Evolutionary conservation across 2,888 invertebrate genomes (phyloP).

Genomic region (Pachycephus smyrnensis): DNA sequence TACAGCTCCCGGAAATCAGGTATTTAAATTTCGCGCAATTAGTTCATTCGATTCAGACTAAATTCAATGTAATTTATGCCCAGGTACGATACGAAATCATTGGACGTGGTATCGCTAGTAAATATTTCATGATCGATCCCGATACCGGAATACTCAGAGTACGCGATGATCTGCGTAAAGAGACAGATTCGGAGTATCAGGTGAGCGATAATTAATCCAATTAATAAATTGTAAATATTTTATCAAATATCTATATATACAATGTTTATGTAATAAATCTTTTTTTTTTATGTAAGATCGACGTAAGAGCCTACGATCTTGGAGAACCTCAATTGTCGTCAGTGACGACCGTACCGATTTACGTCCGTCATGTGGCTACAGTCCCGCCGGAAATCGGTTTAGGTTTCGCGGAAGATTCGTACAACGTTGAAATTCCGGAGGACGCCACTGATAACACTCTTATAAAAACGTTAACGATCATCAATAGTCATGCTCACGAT

Average conservation of each 20-base stretch:
- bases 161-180: slow-evolving; percentile 86
- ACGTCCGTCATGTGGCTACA: slow-evolving; percentile 84
- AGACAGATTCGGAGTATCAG: slow-evolving; percentile 88
- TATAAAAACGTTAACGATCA: slow-evolving; percentile 79
- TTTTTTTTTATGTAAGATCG: slow-evolving; percentile 70
- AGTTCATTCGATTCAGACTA: background rate
- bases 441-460: slow-evolving; percentile 77
- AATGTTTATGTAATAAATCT: background rate
- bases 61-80: background rate
- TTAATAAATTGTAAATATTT: background rate
- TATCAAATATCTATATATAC: background rate
- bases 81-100: slow-evolving; percentile 80
- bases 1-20: slow-evolving; percentile 85
- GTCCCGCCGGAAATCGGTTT: slow-evolving; percentile 81
- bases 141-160: slow-evolving; percentile 85
- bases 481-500: slow-evolving; percentile 78
- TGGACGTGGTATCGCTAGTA: slow-evolving; percentile 83
- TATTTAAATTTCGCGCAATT: slow-evolving; percentile 44
- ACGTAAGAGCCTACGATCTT: slow-evolving; percentile 87
- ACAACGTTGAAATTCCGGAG: slow-evolving; percentile 86
- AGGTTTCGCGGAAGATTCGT: slow-evolving; percentile 89
- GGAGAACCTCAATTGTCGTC: slow-evolving; percentile 88
- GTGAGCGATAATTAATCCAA: slow-evolving; percentile 63
- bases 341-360: slow-evolving; percentile 83
- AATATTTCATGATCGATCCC: slow-evolving; percentile 89